Evolutionary conservation across 2,888 invertebrate genomes (phyloP).

Genomic region (Apamea sordens): DNA sequence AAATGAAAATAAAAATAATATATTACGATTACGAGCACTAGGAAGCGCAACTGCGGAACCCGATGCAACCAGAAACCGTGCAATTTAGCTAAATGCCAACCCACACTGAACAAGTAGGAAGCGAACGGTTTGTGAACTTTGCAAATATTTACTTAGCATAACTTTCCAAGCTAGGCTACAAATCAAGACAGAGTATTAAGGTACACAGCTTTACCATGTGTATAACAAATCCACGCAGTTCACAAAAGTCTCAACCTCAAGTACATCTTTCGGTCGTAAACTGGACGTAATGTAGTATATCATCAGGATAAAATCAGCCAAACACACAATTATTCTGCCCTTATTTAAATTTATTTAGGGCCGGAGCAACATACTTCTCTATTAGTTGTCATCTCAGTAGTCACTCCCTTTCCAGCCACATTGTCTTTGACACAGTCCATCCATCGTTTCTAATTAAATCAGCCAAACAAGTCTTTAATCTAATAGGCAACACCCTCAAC

Average conservation of each 20-base stretch:
- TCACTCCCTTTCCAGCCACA: no score
- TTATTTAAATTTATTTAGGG: no score
- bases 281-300: background rate
- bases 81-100: conserved; percentile 43
- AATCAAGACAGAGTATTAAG: background rate
- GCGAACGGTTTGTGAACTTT: conserved; percentile 23
- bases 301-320: background rate
- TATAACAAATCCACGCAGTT: background rate
- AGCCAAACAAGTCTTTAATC: background rate
- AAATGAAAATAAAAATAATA: conserved; percentile 39
- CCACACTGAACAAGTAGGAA: conserved; percentile 33
- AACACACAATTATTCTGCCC: no score
- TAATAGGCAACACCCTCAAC: background rate
- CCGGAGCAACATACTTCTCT: background rate
- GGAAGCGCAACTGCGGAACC: conserved; percentile 35
- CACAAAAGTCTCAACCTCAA: no score
- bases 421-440: no score
- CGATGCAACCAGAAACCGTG: conserved; percentile 45
- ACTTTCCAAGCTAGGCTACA: conserved; percentile 5
- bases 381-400: no score
- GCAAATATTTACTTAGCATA: conserved; percentile 20
- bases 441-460: background rate
- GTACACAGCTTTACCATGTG: background rate
- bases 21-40: conserved; percentile 21
- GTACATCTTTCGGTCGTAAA: background rate